phyloP scores from a whole-genome alignment of 2,797 vertebrate genomes.

The Pampus argenteus region DNA sequence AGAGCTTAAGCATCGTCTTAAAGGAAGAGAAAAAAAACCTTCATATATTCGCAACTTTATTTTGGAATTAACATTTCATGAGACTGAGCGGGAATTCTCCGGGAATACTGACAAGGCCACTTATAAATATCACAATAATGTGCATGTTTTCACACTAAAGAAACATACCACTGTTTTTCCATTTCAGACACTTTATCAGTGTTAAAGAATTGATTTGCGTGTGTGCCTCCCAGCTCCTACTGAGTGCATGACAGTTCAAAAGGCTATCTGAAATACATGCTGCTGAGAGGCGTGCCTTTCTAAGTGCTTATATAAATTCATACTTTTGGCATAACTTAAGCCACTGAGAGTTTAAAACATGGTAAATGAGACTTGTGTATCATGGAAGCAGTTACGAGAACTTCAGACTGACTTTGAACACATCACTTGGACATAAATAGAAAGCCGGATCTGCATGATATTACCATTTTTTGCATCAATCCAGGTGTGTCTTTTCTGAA shows the following conservation, averaged over 20 bases:
- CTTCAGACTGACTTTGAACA: background rate
- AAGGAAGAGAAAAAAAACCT: conserved; percentile 33
- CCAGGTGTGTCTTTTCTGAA: conserved; percentile 2
- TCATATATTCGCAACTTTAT: conserved; percentile 43
- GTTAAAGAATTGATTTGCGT: conserved; percentile 72
- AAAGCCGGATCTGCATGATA: conserved; percentile 11
- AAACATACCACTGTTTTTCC: conserved; percentile 57
- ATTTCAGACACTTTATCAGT: conserved; percentile 72
- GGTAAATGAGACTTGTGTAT: conserved; percentile 24
- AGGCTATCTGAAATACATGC: conserved; percentile 70
- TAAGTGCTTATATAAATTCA: conserved; percentile 65
- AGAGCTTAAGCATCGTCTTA: conserved; percentile 54
- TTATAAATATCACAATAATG: background rate
- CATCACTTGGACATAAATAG: conserved; percentile 11
- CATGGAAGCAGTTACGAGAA: conserved; percentile 6
- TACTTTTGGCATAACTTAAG: conserved; percentile 25
- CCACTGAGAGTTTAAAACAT: conserved; percentile 32
- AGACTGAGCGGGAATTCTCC: conserved; percentile 21
- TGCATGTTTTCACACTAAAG: conserved; percentile 29
- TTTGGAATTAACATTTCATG: conserved; percentile 33
- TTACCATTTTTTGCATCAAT: conserved; percentile 10
- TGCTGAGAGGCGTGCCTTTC: conserved; percentile 53
- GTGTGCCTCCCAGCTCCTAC: conserved; percentile 59
- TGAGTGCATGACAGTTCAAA: conserved; percentile 72
- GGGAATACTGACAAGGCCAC: conserved; percentile 10